A percentile compares a stretch with the other conserved stretches of the same genome.
Conservation (phyloP, 2,888 invertebrate species). For the Cephalotes varians region DNA sequence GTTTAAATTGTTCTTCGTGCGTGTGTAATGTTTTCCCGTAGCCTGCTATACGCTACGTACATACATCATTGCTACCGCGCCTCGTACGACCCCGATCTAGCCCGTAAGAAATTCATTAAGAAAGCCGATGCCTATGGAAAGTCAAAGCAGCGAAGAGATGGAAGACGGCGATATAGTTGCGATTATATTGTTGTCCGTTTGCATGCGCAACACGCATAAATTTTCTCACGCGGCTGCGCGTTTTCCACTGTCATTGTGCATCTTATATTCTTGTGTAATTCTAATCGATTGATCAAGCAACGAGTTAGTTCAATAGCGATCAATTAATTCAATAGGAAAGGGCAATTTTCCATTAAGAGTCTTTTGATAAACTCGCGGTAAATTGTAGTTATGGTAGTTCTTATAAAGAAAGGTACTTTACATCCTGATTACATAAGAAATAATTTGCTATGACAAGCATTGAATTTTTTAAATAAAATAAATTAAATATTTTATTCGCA, state of each 20-base stretch:
- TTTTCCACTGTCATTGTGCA: slow-evolving; percentile 25
- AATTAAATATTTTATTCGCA: neutral
- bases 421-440: neutral
- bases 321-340: slow-evolving; percentile 43
- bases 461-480: neutral
- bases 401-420: neutral
- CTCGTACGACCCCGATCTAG: slow-evolving; percentile 70
- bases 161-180: slow-evolving; percentile 62
- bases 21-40: slow-evolving; percentile 61
- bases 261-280: slow-evolving; percentile 64
- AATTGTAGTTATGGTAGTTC: neutral
- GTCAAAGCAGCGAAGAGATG: slow-evolving; percentile 67
- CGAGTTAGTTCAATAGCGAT: slow-evolving; percentile 57
- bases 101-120: slow-evolving; percentile 61
- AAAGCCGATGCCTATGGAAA: slow-evolving; percentile 68
- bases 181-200: slow-evolving; percentile 67
- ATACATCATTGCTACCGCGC: slow-evolving; percentile 42
- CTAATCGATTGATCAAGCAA: slow-evolving; percentile 60
- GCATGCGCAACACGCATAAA: slow-evolving; percentile 55
- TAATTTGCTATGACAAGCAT: neutral
- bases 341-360: slow-evolving; percentile 4
- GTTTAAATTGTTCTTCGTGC: slow-evolving; percentile 57
- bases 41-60: slow-evolving; percentile 38
- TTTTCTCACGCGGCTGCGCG: slow-evolving; percentile 67
- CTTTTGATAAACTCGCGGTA: neutral